Base-by-base conservation (phyloP, 2,797 vertebrate genomes). In the Epinephelus coioides region DNA sequence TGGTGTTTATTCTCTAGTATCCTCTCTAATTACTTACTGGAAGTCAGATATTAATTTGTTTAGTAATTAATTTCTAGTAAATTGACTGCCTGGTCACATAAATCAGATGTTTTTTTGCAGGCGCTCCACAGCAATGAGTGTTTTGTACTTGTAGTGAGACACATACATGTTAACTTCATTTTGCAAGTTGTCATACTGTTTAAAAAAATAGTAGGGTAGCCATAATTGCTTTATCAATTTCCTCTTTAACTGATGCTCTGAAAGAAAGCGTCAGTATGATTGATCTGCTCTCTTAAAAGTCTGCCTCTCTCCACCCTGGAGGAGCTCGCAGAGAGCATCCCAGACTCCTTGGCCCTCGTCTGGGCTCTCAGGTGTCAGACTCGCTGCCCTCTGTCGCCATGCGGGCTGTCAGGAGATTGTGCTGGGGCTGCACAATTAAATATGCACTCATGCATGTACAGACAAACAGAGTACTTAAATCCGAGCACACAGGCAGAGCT, bases 331-430 rank as follows among this genome's bases (percentile, higher is more conserved):
- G 85, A 86, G 83, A 88, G 86, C 84, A 89, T 86, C 88, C 73
- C 85, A 93, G 92, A 93, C 90, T 89, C 70, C 74, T 83, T 15
- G 56, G 79, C 84, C 90, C 79, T 86, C 46, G 71, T 82, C 85
- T 85, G 82, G 63, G 89, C 91, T 95, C 93, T 95, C 94, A 83
- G 91, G 93, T 96, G 92, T 95, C 90, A 84, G 95, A 91, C 93
- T 88, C 83, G 91, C 92, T 89, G 90, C 90, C 92, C 90, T 92
- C 88, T 95, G 95, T 92, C 95, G 92, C 94, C 94, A 86, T 86
- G 93, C 89, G 79, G 94, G 91, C 94, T 93, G 92, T 92, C 91
- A 84, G 80, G 76, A 59, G 49, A 88, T 93, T 89, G 72, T 84
- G 91, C 92, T 90, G 74, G 51, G 47, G 72, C 81, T 87, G 92